Percentiles rank a stretch among this genome's conserved stretches.
phyloP scores from a whole-genome alignment of 2,888 invertebrate species.

The Mesodorylaimus sp. region DNA sequence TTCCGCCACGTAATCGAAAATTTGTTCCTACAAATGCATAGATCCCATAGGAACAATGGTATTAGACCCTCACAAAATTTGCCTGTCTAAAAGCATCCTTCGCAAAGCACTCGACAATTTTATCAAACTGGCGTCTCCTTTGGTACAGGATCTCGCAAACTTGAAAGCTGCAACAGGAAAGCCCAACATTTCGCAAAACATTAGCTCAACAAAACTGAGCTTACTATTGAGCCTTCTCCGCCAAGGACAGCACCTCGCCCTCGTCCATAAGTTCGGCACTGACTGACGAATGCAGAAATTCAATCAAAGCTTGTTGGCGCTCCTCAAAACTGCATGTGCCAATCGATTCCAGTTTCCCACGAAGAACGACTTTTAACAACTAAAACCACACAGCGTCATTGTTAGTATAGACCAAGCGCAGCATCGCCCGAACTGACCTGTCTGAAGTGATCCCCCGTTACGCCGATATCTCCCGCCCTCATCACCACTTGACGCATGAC shows the following conservation, averaged over 20 bases:
- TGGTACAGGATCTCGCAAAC: slow-evolving; percentile 53
- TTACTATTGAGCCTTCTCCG: slow-evolving; percentile 47
- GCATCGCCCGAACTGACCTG: slow-evolving; percentile 30
- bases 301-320: slow-evolving; percentile 52
- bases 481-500: slow-evolving; percentile 46
- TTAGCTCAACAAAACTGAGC: no score
- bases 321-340: slow-evolving; percentile 37
- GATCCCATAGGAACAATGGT: not conserved
- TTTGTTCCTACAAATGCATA: not conserved
- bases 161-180: slow-evolving; percentile 40
- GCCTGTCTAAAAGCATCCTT: slow-evolving; percentile 43
- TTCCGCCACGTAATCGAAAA: not conserved
- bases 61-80: slow-evolving; percentile 1
- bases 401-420: not conserved
- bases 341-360: not conserved
- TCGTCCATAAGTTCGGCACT: slow-evolving; percentile 43
- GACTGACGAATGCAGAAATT: slow-evolving; percentile 44
- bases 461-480: slow-evolving; percentile 21
- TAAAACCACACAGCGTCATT: not conserved
- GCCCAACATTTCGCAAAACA: not conserved
- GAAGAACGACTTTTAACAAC: slow-evolving; percentile 8
- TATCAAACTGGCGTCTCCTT: slow-evolving; percentile 42
- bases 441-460: slow-evolving; percentile 42
- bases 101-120: slow-evolving; percentile 49
- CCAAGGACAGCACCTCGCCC: slow-evolving; percentile 43